Evolutionary conservation across 2,888 invertebrate genomes (phyloP).

Genomic region (Dryomyza anilis): DNA sequence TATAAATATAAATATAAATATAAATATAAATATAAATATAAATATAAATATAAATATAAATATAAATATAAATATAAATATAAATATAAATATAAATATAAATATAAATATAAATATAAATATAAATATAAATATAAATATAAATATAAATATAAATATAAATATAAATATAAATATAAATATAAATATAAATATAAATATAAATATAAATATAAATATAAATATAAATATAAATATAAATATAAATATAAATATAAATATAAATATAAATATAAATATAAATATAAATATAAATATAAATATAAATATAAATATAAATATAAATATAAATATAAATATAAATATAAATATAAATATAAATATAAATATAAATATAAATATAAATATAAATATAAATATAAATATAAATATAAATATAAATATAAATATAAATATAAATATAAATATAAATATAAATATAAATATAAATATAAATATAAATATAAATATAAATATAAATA

Average conservation of each 20-base stretch:
- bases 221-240: not conserved
- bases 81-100: not conserved
- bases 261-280: not conserved
- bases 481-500: not conserved
- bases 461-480: not conserved
- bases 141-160: not conserved
- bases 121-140: not conserved
- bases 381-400: not conserved
- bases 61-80: not conserved
- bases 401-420: not conserved
- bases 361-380: not conserved
- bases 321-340: not conserved
- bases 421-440: not conserved
- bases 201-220: not conserved
- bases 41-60: not conserved
- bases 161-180: not conserved
- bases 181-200: not conserved
- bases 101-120: not conserved
- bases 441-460: not conserved
- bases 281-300: not conserved
- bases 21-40: not conserved
- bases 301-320: not conserved
- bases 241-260: not conserved
- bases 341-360: not conserved
- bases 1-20: not conserved